Conservation (phyloP, 2,888 invertebrate species). For the Phaonia tiefii region DNA sequence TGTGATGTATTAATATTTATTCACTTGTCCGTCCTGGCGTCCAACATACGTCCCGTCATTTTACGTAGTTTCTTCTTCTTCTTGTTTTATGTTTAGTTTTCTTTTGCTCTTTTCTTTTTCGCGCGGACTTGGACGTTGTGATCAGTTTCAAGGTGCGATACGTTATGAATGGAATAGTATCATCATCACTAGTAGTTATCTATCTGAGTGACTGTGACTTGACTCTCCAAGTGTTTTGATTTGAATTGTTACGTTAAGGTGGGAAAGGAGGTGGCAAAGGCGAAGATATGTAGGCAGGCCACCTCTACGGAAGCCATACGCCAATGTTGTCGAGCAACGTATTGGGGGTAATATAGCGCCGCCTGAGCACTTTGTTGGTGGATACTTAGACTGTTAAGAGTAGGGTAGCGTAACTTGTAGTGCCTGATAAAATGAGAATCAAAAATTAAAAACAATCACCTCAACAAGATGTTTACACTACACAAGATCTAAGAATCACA, state of each 20-base stretch:
- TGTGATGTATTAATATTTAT: conserved; percentile 36
- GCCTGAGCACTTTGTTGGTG: background rate
- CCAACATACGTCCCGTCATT: background rate
- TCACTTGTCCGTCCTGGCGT: background rate
- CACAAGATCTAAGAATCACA: no score
- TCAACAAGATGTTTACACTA: no score
- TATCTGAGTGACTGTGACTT: background rate
- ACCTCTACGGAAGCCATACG: conserved; percentile 32
- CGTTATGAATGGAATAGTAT: conserved; percentile 46
- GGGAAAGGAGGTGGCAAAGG: no score
- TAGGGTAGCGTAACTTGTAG: background rate
- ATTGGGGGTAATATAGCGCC: background rate
- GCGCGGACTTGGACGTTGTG: conserved; percentile 12
- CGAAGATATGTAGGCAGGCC: no score
- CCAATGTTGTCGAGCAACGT: conserved; percentile 2
- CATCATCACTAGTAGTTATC: conserved; percentile 19
- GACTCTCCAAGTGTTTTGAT: conserved; percentile 51
- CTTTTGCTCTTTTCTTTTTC: background rate
- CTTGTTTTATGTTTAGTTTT: background rate
- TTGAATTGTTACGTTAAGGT: conserved; percentile 50
- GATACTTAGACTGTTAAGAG: conserved; percentile 8
- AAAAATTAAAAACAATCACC: no score
- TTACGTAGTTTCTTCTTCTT: conserved; percentile 3
- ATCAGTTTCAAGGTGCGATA: conserved; percentile 47
- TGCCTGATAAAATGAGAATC: no score